Evolutionary conservation across 1,140 invertebrate species (phyloP).

Genomic region (Papilio xuthus): DNA sequence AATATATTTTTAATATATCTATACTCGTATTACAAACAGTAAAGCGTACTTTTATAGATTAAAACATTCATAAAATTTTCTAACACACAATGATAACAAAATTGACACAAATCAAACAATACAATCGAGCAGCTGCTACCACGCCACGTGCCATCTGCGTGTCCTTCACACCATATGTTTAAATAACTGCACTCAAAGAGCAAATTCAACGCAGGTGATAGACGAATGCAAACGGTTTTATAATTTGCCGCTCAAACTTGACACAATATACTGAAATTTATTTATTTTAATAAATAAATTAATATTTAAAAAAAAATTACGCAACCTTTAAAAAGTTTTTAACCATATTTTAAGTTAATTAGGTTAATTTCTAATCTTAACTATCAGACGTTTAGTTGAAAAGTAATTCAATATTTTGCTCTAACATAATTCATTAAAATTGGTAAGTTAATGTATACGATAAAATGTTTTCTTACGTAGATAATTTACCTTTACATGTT

Average conservation of each 20-base stretch:
- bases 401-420: too few species aligned
- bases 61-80: neutral
- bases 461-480: neutral
- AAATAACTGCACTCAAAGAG: neutral
- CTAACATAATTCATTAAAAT: too few species aligned
- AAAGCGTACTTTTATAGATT: neutral
- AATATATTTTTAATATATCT: neutral
- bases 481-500: neutral
- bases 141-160: constrained; percentile 7
- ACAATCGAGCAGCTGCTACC: neutral
- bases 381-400: too few species aligned
- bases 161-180: neutral
- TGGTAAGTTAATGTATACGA: too few species aligned
- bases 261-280: too few species aligned
- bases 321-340: too few species aligned
- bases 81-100: neutral
- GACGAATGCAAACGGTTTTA: neutral
- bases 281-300: too few species aligned
- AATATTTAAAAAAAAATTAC: too few species aligned
- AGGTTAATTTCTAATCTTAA: too few species aligned
- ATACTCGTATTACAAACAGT: neutral
- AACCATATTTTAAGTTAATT: too few species aligned
- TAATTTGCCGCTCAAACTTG: neutral
- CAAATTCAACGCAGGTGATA: constrained; percentile 1
- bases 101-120: neutral